Evolutionary conservation across 2,888 invertebrate species (phyloP).

Genomic region (Drosophila borealis): DNA sequence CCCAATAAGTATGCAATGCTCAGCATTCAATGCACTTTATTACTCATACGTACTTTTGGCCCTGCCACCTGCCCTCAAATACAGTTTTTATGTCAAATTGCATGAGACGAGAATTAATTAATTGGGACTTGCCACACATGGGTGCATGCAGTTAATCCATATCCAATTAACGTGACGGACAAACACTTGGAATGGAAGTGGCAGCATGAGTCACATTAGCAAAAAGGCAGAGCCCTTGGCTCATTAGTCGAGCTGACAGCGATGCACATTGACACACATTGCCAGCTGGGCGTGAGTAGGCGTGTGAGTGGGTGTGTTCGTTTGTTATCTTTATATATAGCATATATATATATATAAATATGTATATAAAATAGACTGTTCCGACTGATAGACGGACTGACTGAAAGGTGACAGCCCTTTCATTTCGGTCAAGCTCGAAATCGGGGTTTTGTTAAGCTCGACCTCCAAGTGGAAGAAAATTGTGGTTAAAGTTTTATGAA

Average conservation of each 20-base stretch:
- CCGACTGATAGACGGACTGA: too few relatives aligned
- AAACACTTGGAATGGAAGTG: slow-evolving; percentile 15
- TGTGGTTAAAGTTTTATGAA: too few relatives aligned
- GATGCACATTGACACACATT: slow-evolving; percentile 43
- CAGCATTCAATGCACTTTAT: neutral
- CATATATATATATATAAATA: too few relatives aligned
- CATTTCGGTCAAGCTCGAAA: too few relatives aligned
- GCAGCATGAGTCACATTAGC: slow-evolving; percentile 13
- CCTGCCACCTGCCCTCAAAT: slow-evolving; percentile 9
- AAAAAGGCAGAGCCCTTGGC: slow-evolving; percentile 26
- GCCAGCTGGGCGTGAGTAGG: slow-evolving; percentile 15
- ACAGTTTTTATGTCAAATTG: slow-evolving; percentile 9
- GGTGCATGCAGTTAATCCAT: slow-evolving; percentile 15
- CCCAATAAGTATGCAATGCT: slow-evolving; percentile 16
- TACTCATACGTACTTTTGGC: neutral
- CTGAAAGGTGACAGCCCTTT: too few relatives aligned
- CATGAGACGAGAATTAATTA: slow-evolving; percentile 34
- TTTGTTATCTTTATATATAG: too few relatives aligned
- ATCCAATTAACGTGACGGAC: slow-evolving; percentile 22
- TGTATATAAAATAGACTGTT: too few relatives aligned
- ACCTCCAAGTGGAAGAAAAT: too few relatives aligned
- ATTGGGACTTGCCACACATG: slow-evolving; percentile 22
- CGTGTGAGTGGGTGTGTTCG: slow-evolving; percentile 7
- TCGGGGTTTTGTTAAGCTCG: too few relatives aligned
- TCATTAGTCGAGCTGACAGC: slow-evolving; percentile 38